These are phyloP conservation scores for Zosterops pallidus DNA, from an alignment of 2,113 vertebrate genomes.

Conservation along the genomic window DNA sequence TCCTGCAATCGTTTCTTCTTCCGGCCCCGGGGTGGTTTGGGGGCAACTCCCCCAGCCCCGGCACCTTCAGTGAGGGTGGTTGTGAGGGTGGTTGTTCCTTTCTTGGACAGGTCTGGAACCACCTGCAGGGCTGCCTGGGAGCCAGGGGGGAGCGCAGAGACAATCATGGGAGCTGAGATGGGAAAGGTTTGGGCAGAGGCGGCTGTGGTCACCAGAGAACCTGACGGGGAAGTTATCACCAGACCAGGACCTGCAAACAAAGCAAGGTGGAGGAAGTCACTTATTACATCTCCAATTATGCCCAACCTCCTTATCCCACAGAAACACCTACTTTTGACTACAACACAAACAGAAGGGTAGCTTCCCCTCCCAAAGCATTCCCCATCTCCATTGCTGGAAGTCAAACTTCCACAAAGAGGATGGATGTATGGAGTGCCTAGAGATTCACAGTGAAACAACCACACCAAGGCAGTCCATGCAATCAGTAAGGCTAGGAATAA, in stretches of 20 bases:
- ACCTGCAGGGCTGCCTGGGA: constrained; percentile 82
- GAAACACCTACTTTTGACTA: neutral
- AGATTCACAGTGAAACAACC: neutral
- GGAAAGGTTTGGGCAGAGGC: constrained; percentile 85
- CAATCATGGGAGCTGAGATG: constrained; percentile 94
- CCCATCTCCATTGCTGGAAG: neutral
- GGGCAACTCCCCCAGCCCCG: constrained; percentile 62
- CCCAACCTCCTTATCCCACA: neutral
- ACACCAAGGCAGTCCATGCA: neutral
- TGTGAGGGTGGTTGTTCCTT: constrained; percentile 70
- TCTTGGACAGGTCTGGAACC: constrained; percentile 81
- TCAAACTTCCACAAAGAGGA: neutral
- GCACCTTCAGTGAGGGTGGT: constrained; percentile 68
- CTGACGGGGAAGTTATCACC: constrained; percentile 94
- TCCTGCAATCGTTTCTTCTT: constrained; percentile 83
- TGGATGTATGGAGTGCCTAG: neutral
- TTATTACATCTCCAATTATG: neutral
- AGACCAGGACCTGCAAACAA: constrained; percentile 85
- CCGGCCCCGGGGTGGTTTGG: constrained; percentile 77
- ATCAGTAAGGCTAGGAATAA: neutral
- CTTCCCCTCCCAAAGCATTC: neutral
- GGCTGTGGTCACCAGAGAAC: constrained; percentile 91
- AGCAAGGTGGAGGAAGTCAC: constrained; percentile 37
- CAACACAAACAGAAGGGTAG: neutral
- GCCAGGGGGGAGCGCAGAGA: constrained; percentile 87